Percentiles rank a stretch among this genome's conserved stretches.
These are phyloP conservation scores for Macrochelys suwanniensis DNA, from an alignment of 2,797 vertebrate genomes.

Conservation along the genomic window DNA sequence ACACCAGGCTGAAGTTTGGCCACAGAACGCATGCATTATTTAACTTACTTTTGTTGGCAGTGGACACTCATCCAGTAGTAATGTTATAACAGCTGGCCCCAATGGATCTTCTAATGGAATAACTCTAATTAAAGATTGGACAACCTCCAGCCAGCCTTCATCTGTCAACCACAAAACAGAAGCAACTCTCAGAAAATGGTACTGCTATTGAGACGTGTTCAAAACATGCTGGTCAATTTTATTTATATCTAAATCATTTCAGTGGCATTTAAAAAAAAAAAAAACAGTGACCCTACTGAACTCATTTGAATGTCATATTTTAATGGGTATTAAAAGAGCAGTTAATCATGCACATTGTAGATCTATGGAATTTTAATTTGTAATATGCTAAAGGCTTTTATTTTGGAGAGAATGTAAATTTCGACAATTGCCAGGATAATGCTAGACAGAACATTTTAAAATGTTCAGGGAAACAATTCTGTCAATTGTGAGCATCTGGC, in stretches of 20 bases:
- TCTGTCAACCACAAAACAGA: constrained; percentile 85
- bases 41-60: constrained; percentile 96
- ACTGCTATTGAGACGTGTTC: background rate
- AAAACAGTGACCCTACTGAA: background rate
- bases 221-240: constrained; percentile 4
- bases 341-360: background rate
- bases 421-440: background rate
- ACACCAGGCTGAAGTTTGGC: background rate
- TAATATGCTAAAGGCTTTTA: background rate
- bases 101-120: constrained; percentile 98
- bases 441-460: background rate
- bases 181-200: constrained; percentile 39
- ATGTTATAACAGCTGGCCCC: constrained; percentile 98
- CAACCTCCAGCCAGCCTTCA: constrained; percentile 98
- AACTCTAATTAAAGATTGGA: constrained; percentile 98
- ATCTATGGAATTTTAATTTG: background rate
- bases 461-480: background rate
- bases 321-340: background rate
- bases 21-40: background rate
- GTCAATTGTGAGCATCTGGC: background rate
- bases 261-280: background rate
- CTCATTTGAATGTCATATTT: background rate
- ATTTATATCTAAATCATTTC: background rate
- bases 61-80: constrained; percentile 97
- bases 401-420: background rate